A percentile compares a stretch with the other conserved stretches of the same genome.
Conservation (phyloP, 2,797 vertebrate species). For the Peromyscus aztecus region DNA sequence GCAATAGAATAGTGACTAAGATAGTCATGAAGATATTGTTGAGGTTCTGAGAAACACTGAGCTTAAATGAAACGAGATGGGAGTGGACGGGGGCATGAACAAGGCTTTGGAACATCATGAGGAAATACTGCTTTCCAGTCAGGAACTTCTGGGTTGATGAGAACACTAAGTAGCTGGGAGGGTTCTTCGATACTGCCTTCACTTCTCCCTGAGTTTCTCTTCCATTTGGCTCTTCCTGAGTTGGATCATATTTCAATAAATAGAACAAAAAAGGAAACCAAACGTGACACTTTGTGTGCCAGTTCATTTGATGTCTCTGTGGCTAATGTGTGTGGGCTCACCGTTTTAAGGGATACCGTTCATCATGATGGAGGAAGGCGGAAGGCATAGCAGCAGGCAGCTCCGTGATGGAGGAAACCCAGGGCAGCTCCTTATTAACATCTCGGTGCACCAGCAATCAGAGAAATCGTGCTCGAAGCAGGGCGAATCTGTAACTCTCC, state of each 20-base stretch:
- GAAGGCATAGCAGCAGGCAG: not conserved
- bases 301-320: not conserved
- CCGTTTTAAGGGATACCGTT: not conserved
- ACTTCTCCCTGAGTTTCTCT: not conserved
- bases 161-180: not conserved
- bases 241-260: not conserved
- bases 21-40: not conserved
- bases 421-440: not conserved
- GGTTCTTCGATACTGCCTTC: not conserved
- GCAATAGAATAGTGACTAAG: not conserved
- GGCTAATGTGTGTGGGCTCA: not conserved
- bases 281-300: not conserved
- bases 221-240: not conserved
- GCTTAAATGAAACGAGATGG: not conserved
- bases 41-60: constrained; percentile 24
- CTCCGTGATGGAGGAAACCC: not conserved
- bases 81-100: not conserved
- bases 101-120: not conserved
- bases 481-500: not conserved
- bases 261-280: not conserved
- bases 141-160: not conserved
- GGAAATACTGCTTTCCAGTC: not conserved
- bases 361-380: not conserved
- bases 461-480: not conserved
- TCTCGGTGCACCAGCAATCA: not conserved